A percentile compares a stretch with the other conserved stretches of the same genome.
phyloP scores from a whole-genome alignment of 2,888 invertebrate species.

The Cerastis leucographa region DNA sequence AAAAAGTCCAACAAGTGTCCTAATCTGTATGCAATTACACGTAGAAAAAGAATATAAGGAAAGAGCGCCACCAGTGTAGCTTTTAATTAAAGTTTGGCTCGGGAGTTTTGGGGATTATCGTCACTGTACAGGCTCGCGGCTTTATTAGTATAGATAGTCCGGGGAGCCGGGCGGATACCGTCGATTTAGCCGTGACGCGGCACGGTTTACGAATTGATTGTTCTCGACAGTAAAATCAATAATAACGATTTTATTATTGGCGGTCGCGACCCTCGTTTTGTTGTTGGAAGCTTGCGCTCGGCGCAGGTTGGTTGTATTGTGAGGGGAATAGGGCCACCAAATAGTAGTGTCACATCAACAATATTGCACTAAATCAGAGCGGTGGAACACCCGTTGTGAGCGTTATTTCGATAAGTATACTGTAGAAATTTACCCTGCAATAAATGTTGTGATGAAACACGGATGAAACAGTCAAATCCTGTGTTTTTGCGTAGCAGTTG shows the following conservation, averaged over 20 bases:
- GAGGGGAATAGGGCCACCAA: conserved; percentile 57
- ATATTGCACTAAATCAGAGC: conserved; percentile 42
- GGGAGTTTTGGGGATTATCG: conserved; percentile 59
- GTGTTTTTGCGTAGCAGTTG: conserved; percentile 1
- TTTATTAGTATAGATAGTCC: conserved; percentile 65
- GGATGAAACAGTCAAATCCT: background rate
- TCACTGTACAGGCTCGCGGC: conserved; percentile 40
- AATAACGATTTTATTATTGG: conserved; percentile 86
- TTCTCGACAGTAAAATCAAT: conserved; percentile 88
- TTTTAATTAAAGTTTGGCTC: conserved; percentile 61
- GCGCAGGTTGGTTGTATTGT: conserved; percentile 72
- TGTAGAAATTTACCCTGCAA: background rate
- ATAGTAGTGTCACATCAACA: conserved; percentile 57
- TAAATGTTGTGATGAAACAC: background rate
- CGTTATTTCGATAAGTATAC: conserved; percentile 1
- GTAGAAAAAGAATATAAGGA: conserved; percentile 36
- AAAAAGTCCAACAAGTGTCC: background rate
- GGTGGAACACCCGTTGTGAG: conserved; percentile 16
- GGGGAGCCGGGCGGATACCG: conserved; percentile 85
- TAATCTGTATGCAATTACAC: conserved; percentile 34
- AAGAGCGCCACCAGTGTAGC: conserved; percentile 27
- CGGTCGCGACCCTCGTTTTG: conserved; percentile 74
- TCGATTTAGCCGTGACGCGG: conserved; percentile 84
- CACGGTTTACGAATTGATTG: conserved; percentile 83
- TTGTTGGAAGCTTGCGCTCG: conserved; percentile 53